phyloP scores from a whole-genome alignment of 2,888 invertebrate species.

The Erebia epiphron region DNA sequence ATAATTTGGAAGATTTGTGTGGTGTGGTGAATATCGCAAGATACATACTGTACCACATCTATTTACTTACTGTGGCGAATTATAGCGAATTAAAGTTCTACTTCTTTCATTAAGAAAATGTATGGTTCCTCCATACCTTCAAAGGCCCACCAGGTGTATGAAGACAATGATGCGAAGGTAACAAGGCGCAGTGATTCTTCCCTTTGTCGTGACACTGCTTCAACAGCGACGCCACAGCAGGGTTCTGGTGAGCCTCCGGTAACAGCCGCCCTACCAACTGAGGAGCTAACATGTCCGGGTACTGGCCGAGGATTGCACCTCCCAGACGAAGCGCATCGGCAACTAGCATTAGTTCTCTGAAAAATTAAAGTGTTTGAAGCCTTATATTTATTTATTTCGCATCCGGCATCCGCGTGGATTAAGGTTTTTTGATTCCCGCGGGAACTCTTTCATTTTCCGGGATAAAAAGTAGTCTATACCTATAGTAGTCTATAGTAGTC shows the following conservation, averaged over 20 bases:
- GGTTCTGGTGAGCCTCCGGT: slow-evolving; percentile 87
- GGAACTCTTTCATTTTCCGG: too few relatives aligned
- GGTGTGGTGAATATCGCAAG: too few relatives aligned
- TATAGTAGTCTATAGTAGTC: too few relatives aligned
- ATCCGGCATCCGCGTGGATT: too few relatives aligned
- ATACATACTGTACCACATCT: too few relatives aligned
- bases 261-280: slow-evolving; percentile 96
- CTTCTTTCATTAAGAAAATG: too few relatives aligned
- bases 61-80: too few relatives aligned
- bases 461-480: too few relatives aligned
- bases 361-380: slow-evolving; percentile 40
- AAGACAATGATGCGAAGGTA: slow-evolving; percentile 97
- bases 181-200: slow-evolving; percentile 92
- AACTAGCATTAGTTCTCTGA: slow-evolving; percentile 93
- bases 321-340: slow-evolving; percentile 97
- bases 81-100: too few relatives aligned
- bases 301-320: slow-evolving; percentile 94
- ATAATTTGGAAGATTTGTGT: too few relatives aligned
- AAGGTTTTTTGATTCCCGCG: too few relatives aligned
- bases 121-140: slow-evolving; percentile 89
- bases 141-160: slow-evolving; percentile 99
- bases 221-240: slow-evolving; percentile 93
- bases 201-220: slow-evolving; percentile 96
- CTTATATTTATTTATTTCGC: too few relatives aligned
- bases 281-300: slow-evolving; percentile 98